A percentile compares a stretch with the other conserved stretches of the same genome.
These are phyloP conservation scores for Oryzias celebensis DNA, from an alignment of 2,113 vertebrate species.

Conservation along the genomic window DNA sequence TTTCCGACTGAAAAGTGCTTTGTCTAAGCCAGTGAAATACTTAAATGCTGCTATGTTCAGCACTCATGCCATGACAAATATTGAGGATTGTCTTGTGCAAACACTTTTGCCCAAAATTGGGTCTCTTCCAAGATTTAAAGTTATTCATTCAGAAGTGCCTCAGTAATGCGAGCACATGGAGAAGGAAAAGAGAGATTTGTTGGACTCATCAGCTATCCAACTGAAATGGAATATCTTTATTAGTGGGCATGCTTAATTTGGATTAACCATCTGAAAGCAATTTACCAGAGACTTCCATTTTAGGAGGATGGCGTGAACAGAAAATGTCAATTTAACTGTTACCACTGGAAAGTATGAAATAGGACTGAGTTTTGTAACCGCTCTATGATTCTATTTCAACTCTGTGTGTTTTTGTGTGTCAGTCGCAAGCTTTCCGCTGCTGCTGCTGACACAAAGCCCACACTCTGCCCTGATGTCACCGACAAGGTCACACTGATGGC, in stretches of 20 bases:
- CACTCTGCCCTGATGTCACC: conserved; percentile 47
- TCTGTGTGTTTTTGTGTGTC: conserved; percentile 13
- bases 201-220: conserved; percentile 66
- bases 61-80: conserved; percentile 57
- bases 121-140: conserved; percentile 53
- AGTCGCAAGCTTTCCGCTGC: conserved; percentile 31
- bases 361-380: conserved; percentile 50
- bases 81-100: conserved; percentile 64
- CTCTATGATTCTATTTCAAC: conserved; percentile 31
- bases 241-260: conserved; percentile 74
- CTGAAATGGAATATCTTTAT: conserved; percentile 75
- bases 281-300: conserved; percentile 70
- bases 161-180: conserved; percentile 45
- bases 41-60: conserved; percentile 56
- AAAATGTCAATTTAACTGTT: conserved; percentile 73
- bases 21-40: conserved; percentile 65
- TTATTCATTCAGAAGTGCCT: conserved; percentile 64
- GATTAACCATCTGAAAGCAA: conserved; percentile 77
- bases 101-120: conserved; percentile 57
- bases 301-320: conserved; percentile 54
- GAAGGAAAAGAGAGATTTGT: conserved; percentile 64
- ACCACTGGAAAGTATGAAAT: conserved; percentile 75
- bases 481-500: conserved; percentile 67
- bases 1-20: conserved; percentile 62
- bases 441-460: conserved; percentile 8